These are phyloP conservation scores for Arremon brunneinucha DNA, from an alignment of 2,797 vertebrate genomes.

Conservation along the genomic window DNA sequence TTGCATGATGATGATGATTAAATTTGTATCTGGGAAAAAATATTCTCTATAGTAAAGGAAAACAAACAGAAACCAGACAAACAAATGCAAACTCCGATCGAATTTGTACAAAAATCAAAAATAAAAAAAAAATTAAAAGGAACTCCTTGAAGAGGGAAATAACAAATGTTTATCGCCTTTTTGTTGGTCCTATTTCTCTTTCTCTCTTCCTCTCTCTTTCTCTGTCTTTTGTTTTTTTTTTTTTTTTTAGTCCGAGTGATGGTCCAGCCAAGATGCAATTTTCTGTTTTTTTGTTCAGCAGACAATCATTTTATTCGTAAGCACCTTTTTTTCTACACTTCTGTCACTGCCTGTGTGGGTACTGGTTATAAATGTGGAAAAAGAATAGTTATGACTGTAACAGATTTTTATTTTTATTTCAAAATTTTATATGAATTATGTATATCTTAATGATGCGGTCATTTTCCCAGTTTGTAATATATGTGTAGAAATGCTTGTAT, in stretches of 20 bases:
- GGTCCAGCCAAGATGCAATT: conserved; percentile 89
- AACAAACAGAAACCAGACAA: conserved; percentile 69
- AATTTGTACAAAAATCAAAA: conserved; percentile 72
- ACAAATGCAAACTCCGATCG: conserved; percentile 58
- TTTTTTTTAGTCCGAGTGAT: conserved; percentile 83
- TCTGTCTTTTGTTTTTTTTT: conserved; percentile 17
- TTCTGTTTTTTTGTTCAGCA: conserved; percentile 94
- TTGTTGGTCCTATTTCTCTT: conserved; percentile 61
- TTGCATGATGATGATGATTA: conserved; percentile 89
- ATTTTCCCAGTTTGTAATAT: conserved; percentile 99
- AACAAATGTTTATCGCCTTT: conserved; percentile 85
- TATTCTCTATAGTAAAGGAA: conserved; percentile 78
- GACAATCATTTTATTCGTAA: conserved; percentile 99
- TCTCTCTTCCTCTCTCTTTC: background rate
- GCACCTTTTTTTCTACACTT: conserved; percentile 98
- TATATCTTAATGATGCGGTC: conserved; percentile 99
- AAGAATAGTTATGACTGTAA: conserved; percentile 99
- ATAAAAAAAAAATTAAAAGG: conserved; percentile 74
- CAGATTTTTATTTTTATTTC: conserved; percentile 99
- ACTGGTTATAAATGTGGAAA: conserved; percentile 95
- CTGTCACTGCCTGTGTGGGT: conserved; percentile 99
- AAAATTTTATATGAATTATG: conserved; percentile 99
- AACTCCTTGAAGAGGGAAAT: conserved; percentile 92
- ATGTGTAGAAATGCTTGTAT: conserved; percentile 99
- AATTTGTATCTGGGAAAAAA: conserved; percentile 87